Percentiles rank a stretch among this genome's conserved stretches.
phyloP scores from a whole-genome alignment of 2,888 invertebrate species.

The Cyaniris semiargus region DNA sequence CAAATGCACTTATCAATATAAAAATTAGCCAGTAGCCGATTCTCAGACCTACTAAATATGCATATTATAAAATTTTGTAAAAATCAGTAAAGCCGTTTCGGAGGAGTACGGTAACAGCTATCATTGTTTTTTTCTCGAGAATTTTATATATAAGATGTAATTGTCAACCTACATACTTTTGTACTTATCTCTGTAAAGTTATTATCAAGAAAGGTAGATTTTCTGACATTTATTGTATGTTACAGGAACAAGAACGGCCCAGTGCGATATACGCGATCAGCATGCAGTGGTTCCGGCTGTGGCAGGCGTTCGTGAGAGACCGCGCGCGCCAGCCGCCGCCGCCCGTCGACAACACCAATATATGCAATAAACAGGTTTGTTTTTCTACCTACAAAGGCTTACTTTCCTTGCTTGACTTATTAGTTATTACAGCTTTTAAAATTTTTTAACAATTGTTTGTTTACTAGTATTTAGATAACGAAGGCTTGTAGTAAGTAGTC shows the following conservation, averaged over 20 bases:
- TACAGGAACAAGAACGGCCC: slow-evolving; percentile 81
- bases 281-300: slow-evolving; percentile 93
- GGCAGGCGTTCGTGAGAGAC: slow-evolving; percentile 94
- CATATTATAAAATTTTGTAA: no score
- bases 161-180: no score
- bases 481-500: no score
- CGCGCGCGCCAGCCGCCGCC: slow-evolving; percentile 90
- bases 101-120: no score
- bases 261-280: slow-evolving; percentile 88
- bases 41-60: no score
- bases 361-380: slow-evolving; percentile 80
- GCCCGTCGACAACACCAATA: slow-evolving; percentile 91
- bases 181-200: no score
- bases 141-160: no score
- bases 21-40: no score
- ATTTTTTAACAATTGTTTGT: background rate
- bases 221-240: background rate
- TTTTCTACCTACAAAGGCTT: background rate
- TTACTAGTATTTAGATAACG: background rate
- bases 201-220: no score
- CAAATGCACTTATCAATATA: no score
- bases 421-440: background rate
- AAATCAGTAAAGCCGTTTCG: no score
- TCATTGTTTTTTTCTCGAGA: no score
- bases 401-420: background rate